Evolutionary conservation across 2,888 invertebrate species (phyloP).

Genomic region (Aelia acuminata): DNA sequence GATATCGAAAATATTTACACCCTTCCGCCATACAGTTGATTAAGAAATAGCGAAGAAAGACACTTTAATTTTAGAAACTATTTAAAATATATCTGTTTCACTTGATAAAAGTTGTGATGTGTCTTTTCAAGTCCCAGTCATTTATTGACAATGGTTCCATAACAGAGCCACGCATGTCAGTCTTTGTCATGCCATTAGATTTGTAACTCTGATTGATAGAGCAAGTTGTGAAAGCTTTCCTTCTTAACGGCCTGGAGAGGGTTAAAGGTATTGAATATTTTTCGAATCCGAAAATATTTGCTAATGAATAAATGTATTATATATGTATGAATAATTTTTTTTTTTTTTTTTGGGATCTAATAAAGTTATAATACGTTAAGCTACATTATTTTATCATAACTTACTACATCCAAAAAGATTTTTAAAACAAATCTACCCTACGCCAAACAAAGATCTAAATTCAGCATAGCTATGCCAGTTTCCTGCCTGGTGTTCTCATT

Average conservation of each 20-base stretch:
- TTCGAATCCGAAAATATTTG: no score
- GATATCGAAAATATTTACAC: neutral
- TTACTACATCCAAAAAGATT: no score
- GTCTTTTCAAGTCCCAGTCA: neutral
- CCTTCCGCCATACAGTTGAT: neutral
- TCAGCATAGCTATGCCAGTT: no score
- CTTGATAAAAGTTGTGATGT: neutral
- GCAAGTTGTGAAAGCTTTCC: neutral
- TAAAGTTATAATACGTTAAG: no score
- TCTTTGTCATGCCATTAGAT: neutral
- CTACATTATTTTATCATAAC: no score
- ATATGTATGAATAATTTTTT: no score
- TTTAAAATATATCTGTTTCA: neutral
- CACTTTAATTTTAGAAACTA: neutral
- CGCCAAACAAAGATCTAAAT: no score
- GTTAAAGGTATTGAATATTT: no score
- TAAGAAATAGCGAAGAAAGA: neutral
- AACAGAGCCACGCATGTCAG: neutral
- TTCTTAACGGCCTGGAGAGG: neutral
- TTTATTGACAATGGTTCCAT: neutral
- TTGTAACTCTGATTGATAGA: conserved; percentile 5
- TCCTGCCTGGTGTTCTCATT: no score
- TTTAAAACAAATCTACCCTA: no score
- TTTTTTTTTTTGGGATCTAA: no score
- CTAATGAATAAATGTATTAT: no score